phyloP scores from a whole-genome alignment of 2,113 vertebrate genomes.

The Scytalopus superciliaris region DNA sequence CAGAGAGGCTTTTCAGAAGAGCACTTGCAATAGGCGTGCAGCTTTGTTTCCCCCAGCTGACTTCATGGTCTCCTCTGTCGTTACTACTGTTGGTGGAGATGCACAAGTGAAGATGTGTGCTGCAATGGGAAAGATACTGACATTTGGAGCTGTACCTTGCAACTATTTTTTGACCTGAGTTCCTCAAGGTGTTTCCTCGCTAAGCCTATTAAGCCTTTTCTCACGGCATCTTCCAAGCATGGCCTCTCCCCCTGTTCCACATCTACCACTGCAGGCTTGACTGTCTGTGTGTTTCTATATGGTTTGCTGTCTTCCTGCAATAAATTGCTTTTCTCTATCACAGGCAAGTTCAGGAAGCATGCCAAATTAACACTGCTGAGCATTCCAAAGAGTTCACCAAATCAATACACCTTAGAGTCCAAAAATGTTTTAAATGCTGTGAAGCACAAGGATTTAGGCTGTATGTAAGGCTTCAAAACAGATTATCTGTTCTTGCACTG shows the following conservation, averaged over 20 bases:
- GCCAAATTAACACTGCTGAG: not conserved
- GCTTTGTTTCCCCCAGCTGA: not conserved
- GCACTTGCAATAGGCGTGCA: not conserved
- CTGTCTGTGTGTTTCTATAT: not conserved
- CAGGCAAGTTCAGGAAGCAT: not conserved
- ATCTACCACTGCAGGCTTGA: rapidly evolving
- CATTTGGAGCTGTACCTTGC: not conserved
- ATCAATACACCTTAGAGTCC: not conserved
- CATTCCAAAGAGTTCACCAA: not conserved
- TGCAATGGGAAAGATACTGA: not conserved
- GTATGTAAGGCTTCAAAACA: not conserved
- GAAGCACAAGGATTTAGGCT: not conserved
- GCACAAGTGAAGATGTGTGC: not conserved
- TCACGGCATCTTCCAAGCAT: not conserved
- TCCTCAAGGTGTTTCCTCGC: not conserved
- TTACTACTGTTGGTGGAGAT: not conserved
- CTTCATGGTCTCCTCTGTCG: not conserved
- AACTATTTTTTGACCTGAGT: not conserved
- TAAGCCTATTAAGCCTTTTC: not conserved
- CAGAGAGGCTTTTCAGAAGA: not conserved
- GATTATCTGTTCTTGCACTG: not conserved
- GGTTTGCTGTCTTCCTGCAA: not conserved
- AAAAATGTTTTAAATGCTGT: not conserved
- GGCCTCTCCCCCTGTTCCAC: not conserved
- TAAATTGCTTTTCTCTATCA: not conserved